These are phyloP conservation scores for Megastigmus dorsalis DNA, from an alignment of 2,888 invertebrate species.

Conservation along the genomic window DNA sequence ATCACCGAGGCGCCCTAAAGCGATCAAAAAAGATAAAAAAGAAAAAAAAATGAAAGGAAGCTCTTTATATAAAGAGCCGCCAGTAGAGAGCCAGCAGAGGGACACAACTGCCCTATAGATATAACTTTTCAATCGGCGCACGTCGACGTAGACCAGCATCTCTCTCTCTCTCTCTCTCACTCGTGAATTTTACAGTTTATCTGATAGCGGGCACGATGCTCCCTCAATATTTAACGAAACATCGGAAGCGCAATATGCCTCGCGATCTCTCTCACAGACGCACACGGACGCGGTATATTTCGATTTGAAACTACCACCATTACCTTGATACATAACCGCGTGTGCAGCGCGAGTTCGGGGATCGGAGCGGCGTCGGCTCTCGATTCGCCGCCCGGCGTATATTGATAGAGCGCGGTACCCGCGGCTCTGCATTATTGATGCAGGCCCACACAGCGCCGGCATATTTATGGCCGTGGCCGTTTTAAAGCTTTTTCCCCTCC, in stretches of 20 bases:
- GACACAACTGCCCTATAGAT: too few relatives aligned
- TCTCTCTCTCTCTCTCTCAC: too few relatives aligned
- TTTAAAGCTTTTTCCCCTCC: too few relatives aligned
- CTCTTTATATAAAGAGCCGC: too few relatives aligned
- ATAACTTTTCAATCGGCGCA: constrained; percentile 60
- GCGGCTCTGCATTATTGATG: constrained; percentile 59
- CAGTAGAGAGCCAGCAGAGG: background rate
- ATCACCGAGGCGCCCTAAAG: too few relatives aligned
- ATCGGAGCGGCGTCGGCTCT: too few relatives aligned
- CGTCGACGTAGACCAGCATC: constrained; percentile 28
- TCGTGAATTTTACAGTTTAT: constrained; percentile 60
- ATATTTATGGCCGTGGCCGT: constrained; percentile 59
- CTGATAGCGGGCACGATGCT: constrained; percentile 67
- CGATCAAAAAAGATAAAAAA: background rate
- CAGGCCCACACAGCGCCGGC: constrained; percentile 26
- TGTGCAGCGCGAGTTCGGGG: too few relatives aligned
- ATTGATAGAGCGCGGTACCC: constrained; percentile 59
- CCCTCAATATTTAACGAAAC: constrained; percentile 72
- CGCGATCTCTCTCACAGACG: constrained; percentile 53
- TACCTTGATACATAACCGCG: constrained; percentile 67
- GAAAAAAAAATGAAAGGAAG: constrained; percentile 8
- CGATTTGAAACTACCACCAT: constrained; percentile 57
- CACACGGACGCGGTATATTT: background rate
- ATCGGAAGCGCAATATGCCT: constrained; percentile 69
- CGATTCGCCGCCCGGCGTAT: constrained; percentile 50